Percentiles rank a stretch among this genome's conserved stretches.
These are phyloP conservation scores for Pedionomus torquatus DNA, from an alignment of 2,113 vertebrate species.

Conservation along the genomic window DNA sequence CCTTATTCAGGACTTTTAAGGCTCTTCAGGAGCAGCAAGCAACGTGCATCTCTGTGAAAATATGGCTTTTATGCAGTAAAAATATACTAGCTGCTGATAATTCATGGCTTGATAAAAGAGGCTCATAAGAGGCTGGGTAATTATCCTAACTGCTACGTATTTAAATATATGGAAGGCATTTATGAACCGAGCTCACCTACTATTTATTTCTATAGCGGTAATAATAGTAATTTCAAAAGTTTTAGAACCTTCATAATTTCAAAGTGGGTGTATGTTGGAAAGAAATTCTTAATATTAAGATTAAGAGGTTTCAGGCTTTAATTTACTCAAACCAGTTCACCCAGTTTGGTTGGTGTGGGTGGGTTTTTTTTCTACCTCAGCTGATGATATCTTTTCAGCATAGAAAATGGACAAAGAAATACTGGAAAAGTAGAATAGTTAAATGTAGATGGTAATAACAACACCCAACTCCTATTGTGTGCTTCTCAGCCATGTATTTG, in stretches of 20 bases:
- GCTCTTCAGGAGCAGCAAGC: neutral
- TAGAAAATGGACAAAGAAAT: neutral
- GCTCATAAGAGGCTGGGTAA: neutral
- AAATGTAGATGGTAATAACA: neutral
- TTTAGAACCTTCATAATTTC: neutral
- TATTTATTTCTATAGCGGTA: neutral
- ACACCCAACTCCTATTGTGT: neutral
- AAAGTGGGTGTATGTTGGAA: neutral
- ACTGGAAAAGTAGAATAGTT: neutral
- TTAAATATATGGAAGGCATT: constrained; percentile 9
- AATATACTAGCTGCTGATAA: neutral
- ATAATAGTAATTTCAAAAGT: neutral
- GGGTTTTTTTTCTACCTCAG: neutral
- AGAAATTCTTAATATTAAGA: neutral
- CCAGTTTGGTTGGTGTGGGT: neutral
- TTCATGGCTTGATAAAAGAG: neutral
- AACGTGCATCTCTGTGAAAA: neutral
- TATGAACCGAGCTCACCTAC: neutral
- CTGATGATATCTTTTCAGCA: neutral
- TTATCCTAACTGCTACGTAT: neutral
- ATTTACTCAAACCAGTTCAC: neutral
- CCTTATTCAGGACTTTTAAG: neutral
- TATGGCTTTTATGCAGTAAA: neutral
- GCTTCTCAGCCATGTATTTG: neutral
- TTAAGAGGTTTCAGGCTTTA: neutral